Evolutionary conservation across 1,140 invertebrate species (phyloP).

Genomic region (Drosophila subpulchrella): DNA sequence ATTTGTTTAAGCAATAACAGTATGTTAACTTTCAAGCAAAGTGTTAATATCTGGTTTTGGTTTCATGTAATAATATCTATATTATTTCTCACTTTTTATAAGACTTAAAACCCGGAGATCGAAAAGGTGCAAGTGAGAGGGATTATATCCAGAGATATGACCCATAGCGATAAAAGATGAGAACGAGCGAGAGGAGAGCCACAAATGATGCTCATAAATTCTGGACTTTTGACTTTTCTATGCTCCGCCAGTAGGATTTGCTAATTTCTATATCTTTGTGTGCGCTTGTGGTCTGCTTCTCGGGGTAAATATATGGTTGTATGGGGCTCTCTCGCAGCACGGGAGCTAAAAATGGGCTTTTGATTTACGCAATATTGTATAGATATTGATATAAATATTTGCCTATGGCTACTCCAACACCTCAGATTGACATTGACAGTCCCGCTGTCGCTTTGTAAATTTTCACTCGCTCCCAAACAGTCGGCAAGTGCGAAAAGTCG

Average conservation of each 20-base stretch:
- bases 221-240: constrained; percentile 66
- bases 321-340: constrained; percentile 7
- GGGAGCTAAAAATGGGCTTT: constrained; percentile 71
- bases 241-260: constrained; percentile 66
- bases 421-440: constrained; percentile 78
- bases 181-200: constrained; percentile 7
- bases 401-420: constrained; percentile 54
- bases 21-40: background rate
- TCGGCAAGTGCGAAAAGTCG: constrained; percentile 2
- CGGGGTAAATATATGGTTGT: background rate
- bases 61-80: constrained; percentile 10
- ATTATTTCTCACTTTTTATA: constrained; percentile 5
- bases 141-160: constrained; percentile 19
- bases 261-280: constrained; percentile 40
- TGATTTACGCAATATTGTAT: constrained; percentile 69
- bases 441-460: constrained; percentile 34
- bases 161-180: constrained; percentile 2
- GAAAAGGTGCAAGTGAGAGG: background rate
- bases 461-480: constrained; percentile 13
- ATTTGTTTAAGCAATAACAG: background rate
- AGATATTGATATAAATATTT: constrained; percentile 75
- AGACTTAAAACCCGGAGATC: background rate
- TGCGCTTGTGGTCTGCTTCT: constrained; percentile 4
- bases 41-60: background rate
- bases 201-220: constrained; percentile 56